These are phyloP conservation scores for Iselma pallidipennis DNA, from an alignment of 2,888 invertebrate genomes.

Conservation along the genomic window DNA sequence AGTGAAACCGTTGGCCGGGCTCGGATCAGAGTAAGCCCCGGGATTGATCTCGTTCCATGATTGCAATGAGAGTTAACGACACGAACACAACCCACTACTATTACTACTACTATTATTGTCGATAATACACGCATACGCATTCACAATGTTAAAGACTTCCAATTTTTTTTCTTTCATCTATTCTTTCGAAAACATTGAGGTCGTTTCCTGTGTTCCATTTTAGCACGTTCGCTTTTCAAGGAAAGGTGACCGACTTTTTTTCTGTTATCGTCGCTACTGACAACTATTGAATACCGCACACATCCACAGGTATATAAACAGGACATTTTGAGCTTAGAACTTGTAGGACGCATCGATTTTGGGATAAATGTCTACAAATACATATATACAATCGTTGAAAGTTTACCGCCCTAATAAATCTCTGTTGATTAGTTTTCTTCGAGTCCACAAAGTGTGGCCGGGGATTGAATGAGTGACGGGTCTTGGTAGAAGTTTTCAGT, in stretches of 20 bases:
- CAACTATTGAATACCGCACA: neutral
- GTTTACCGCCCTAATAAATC: constrained; percentile 40
- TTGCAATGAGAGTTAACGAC: constrained; percentile 35
- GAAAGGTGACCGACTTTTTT: neutral
- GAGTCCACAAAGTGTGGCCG: constrained; percentile 17
- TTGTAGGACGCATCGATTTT: neutral
- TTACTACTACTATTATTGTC: neutral
- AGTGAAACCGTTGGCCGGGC: constrained; percentile 25
- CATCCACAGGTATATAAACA: neutral
- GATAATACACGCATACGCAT: neutral
- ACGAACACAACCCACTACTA: constrained; percentile 19
- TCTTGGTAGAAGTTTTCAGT: constrained; percentile 34
- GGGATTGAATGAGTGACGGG: constrained; percentile 37
- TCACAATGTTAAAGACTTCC: neutral
- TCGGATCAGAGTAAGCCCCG: constrained; percentile 30
- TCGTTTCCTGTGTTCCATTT: neutral
- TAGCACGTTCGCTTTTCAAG: neutral
- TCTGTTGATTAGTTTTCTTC: constrained; percentile 37
- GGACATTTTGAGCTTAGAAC: neutral
- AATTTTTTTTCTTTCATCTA: neutral
- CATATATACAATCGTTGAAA: constrained; percentile 33
- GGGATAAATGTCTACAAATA: neutral
- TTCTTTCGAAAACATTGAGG: neutral
- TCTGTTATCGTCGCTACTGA: neutral
- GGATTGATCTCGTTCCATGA: constrained; percentile 34